These are phyloP conservation scores for Orchesella flavescens DNA, from an alignment of 2,888 invertebrate species.

Conservation along the genomic window DNA sequence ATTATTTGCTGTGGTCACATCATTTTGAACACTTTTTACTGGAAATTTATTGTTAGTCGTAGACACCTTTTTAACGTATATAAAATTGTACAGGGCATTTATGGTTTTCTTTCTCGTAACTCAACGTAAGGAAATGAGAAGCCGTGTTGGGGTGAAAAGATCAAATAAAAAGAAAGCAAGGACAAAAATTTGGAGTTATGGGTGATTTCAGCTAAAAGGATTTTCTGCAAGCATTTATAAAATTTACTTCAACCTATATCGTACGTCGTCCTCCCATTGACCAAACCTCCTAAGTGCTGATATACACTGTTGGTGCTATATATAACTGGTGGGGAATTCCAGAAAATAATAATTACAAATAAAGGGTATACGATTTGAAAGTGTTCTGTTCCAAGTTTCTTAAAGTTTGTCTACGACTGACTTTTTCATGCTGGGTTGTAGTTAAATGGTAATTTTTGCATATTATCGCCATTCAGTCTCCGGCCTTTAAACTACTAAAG, in stretches of 20 bases:
- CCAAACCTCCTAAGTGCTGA: no score
- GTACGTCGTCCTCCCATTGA: no score
- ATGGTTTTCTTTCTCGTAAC: neutral
- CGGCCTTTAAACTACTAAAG: no score
- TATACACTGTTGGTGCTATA: no score
- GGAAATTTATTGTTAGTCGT: neutral
- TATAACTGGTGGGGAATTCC: no score
- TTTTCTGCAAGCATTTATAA: neutral
- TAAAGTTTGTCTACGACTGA: no score
- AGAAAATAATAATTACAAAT: no score
- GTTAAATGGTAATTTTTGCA: no score
- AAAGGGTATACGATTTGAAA: no score
- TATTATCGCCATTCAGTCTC: no score
- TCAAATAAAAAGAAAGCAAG: neutral
- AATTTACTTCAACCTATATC: neutral
- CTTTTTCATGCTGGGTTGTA: no score
- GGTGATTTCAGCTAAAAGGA: slow-evolving; percentile 23
- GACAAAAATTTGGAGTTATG: slow-evolving; percentile 24
- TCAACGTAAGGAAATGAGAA: slow-evolving; percentile 2
- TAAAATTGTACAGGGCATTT: neutral
- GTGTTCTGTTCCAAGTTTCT: no score
- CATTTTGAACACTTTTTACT: neutral
- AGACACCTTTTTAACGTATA: neutral
- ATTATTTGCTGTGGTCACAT: neutral
- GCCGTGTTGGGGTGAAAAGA: neutral